Percentiles rank a stretch among this genome's conserved stretches.
These are phyloP conservation scores for Pseudococcus viburni DNA, from an alignment of 2,888 invertebrate species.

Conservation along the genomic window DNA sequence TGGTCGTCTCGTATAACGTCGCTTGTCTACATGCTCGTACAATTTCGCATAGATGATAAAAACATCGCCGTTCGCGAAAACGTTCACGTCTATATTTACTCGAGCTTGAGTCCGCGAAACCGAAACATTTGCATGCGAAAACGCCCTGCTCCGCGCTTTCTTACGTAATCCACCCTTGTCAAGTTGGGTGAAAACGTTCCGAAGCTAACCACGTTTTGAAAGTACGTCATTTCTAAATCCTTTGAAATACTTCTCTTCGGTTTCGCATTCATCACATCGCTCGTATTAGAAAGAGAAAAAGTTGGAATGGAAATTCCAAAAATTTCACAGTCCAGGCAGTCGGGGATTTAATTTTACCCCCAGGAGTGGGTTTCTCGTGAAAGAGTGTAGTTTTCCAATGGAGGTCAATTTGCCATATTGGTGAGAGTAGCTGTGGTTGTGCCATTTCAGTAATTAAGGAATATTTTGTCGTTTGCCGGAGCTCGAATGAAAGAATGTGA, in stretches of 20 bases:
- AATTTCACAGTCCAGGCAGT: not conserved
- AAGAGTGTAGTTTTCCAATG: not conserved
- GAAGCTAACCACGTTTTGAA: conserved; percentile 14
- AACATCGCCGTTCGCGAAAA: not conserved
- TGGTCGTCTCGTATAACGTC: not conserved
- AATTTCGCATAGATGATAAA: not conserved
- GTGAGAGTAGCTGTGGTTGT: not conserved
- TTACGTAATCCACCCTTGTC: not conserved
- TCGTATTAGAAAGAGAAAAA: not conserved
- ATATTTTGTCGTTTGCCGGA: too few species aligned
- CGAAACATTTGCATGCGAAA: not conserved
- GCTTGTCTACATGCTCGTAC: not conserved
- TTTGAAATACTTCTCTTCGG: not conserved
- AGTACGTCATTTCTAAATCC: conserved; percentile 14
- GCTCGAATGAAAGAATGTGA: too few species aligned
- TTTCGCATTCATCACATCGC: conserved; percentile 5
- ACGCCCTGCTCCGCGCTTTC: not conserved
- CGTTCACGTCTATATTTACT: not conserved
- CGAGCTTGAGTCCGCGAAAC: not conserved
- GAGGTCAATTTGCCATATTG: not conserved
- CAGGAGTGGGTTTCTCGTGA: not conserved
- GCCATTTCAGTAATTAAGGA: too few species aligned
- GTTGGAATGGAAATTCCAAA: not conserved
- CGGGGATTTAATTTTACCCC: not conserved
- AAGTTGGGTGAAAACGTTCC: not conserved